Evolutionary conservation across 2,888 invertebrate genomes (phyloP), one percentile per base, ranked within the genome.

Genomic region (Cheilosia grossa): DNA sequence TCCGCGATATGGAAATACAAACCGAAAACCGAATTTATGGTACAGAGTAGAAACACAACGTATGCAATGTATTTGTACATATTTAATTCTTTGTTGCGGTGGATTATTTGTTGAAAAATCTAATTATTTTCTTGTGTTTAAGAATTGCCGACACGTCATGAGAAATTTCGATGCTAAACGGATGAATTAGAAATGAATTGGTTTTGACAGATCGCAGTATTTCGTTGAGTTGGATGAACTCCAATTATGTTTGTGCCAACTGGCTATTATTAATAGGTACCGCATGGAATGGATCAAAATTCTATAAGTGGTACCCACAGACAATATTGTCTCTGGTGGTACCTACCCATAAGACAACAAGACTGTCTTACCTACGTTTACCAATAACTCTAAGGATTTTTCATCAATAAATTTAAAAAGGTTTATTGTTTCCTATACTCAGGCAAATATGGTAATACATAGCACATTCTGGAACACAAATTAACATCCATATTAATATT

Each of bases 1-100:
- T 99, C 99, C 17, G 96, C 98, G 90, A 99, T 99, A 91, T 99
- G 99, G 91, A 99, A 99, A 93, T 99, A 99, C 88, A 99, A 92
- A 51, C 94, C 95, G 85, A 93, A 89, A 21, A 88, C 88, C 49
- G 88, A 89, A 66, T 91, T 93, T 74, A 93, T 88, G 17, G 91
- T 89, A 88, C 93, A 89, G 88, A 93, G 79, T 51, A 93, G 90
- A 21, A 93, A 90, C 88, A 93, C 89, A 88, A 92, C 92, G 82
- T 92, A 89, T 88, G 92, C 89, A 51, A 89, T 83, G 90, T 91
- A 91, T 91, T 92, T 91, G 90, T 92, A 92, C 93, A 93, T 93
- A 91, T 92, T 88, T 58, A 30, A 44, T 19, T 47, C 2, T 24
- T 67, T 66, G 44, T 64, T 33, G 37, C 44, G 53, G 53, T 47